Evolutionary conservation across 2,113 vertebrate species (phyloP).

Genomic region (Mastomys natalensis): DNA sequence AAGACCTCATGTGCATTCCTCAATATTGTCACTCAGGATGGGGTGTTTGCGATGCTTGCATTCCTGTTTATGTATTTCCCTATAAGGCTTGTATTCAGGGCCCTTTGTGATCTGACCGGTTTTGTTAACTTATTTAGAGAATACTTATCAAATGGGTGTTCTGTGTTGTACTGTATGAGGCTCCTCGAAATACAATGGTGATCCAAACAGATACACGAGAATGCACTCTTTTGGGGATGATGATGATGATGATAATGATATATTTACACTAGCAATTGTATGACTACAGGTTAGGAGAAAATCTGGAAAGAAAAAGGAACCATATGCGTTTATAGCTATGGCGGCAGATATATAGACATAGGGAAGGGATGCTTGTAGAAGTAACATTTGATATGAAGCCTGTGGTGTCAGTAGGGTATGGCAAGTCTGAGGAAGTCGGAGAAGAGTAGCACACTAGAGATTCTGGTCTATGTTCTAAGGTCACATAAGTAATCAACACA

Average conservation of each 20-base stretch:
- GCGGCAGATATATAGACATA: fast-evolving
- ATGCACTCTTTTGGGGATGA: neutral
- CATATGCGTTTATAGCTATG: fast-evolving
- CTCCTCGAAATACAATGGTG: neutral
- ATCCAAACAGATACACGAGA: neutral
- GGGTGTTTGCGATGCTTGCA: neutral
- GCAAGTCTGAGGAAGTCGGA: neutral
- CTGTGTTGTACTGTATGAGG: neutral
- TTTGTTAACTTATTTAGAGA: conserved; percentile 15
- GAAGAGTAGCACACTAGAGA: neutral
- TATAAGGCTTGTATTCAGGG: neutral
- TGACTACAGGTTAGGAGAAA: neutral
- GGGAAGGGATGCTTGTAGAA: neutral
- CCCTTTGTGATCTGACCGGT: neutral
- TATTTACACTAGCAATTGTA: neutral
- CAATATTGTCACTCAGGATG: fast-evolving
- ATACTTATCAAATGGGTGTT: neutral
- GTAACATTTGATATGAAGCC: neutral
- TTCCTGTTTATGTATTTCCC: neutral
- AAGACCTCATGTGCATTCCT: neutral
- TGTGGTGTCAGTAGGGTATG: neutral
- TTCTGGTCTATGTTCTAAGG: conserved; percentile 41
- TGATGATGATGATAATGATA: neutral
- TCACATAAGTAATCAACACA: neutral
- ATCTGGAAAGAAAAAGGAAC: neutral